Evolutionary conservation across 2,888 invertebrate genomes (phyloP).

Genomic region (Athalia cordata): DNA sequence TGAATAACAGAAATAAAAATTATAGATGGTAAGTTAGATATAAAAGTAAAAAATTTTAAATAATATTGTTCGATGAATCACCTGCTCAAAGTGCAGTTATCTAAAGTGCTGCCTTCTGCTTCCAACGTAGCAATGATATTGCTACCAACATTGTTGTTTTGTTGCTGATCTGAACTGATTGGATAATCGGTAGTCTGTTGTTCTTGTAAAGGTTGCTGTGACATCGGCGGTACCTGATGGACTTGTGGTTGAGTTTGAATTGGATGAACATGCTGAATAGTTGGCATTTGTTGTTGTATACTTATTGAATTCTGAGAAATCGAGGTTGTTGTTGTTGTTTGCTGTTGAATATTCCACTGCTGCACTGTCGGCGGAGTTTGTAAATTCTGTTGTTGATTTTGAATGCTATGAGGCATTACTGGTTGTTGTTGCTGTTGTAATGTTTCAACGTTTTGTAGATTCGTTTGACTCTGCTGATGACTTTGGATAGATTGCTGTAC

Average conservation of each 20-base stretch:
- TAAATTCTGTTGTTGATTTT: slow-evolving; percentile 53
- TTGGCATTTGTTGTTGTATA: slow-evolving; percentile 44
- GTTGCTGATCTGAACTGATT: slow-evolving; percentile 43
- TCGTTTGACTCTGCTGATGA: slow-evolving; percentile 50
- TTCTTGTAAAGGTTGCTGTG: slow-evolving; percentile 44
- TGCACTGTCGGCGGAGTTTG: slow-evolving; percentile 49
- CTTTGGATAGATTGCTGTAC: slow-evolving; percentile 47
- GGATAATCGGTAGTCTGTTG: slow-evolving; percentile 44
- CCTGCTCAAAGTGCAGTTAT: slow-evolving; percentile 59
- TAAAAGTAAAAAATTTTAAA: not conserved
- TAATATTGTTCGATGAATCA: slow-evolving; percentile 46
- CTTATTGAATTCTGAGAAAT: slow-evolving; percentile 38
- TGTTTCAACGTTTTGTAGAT: slow-evolving; percentile 46
- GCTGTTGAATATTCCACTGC: slow-evolving; percentile 51
- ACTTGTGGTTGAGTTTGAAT: slow-evolving; percentile 50
- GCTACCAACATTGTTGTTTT: slow-evolving; percentile 29
- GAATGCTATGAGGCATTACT: slow-evolving; percentile 50
- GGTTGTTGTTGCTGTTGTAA: slow-evolving; percentile 54
- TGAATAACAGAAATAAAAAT: slow-evolving; percentile 48
- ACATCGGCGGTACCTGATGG: slow-evolving; percentile 46
- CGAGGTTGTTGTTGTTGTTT: slow-evolving; percentile 2
- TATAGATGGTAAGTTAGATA: not conserved
- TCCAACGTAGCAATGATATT: slow-evolving; percentile 58
- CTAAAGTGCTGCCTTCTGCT: slow-evolving; percentile 45
- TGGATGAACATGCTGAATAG: slow-evolving; percentile 39